Conservation (phyloP, 1,140 invertebrate species). For the Dolichoris vasculosae region DNA sequence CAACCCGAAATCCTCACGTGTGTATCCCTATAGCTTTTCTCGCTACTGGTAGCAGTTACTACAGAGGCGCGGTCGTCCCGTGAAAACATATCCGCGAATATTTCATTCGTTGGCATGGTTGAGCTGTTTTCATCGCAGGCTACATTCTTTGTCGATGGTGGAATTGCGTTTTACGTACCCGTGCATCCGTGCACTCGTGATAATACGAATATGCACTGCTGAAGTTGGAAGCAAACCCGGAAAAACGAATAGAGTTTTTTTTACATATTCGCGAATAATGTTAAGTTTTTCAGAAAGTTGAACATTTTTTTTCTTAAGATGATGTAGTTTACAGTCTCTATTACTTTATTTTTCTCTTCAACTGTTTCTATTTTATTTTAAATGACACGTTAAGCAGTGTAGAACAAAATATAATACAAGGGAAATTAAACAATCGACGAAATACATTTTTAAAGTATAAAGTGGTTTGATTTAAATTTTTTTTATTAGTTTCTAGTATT, state of each 20-base stretch:
- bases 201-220: conserved; percentile 2
- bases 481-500: not conserved
- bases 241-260: not conserved
- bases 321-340: not conserved
- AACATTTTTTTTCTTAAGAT: not conserved
- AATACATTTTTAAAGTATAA: not conserved
- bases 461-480: not conserved
- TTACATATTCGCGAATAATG: conserved; percentile 6
- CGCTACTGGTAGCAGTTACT: not conserved
- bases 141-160: not conserved
- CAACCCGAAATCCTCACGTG: not conserved
- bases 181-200: not conserved
- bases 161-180: conserved; percentile 35
- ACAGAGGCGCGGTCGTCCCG: no score
- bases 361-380: not conserved
- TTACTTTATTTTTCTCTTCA: no score
- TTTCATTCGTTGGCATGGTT: not conserved
- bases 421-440: not conserved
- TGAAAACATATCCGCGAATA: not conserved
- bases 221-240: not conserved
- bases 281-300: no score
- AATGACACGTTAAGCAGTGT: not conserved
- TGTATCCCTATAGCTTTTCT: not conserved
- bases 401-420: not conserved
- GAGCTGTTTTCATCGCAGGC: not conserved